Evolutionary conservation across 2,797 vertebrate genomes (phyloP), one percentile per base, ranked within the genome.

Genomic region (Nannoperca obscura): DNA sequence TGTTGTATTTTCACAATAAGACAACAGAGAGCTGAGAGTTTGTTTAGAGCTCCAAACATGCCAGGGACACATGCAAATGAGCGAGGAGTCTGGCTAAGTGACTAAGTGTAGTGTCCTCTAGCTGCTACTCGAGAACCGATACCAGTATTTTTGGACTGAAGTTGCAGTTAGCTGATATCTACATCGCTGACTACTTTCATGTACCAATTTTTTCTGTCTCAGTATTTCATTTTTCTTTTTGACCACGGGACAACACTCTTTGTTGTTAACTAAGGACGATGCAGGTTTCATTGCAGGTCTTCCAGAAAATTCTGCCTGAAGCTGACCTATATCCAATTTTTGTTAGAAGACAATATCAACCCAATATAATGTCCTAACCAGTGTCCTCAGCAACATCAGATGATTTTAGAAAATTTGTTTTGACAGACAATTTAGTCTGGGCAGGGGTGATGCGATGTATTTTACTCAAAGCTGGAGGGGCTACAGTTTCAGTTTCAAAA

Each of bases 41-140:
- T 68, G 68, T 64, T 81, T 60, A 44, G 59, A 63, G 58, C 60
- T 67, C 14, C 22, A 76, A 73, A 78, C 65, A 83, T 82, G 81
- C 71, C 81, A 77, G 75, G 69, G 83, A 86, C 62, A 71, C 71
- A 91, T 93, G 87, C 86, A 93, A 91, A 92, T 91, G 65, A 86
- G 68, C 57, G 13, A 74, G 46, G 40, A 84, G 72, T 80, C 74
- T 80, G 53, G 76, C 71, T 77, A 84, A 86, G 80, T 75, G 79
- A 89, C 63, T 65, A 42, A 81, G 62, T 72, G 49, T 52, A 42
- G 58, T 69, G 68, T 83, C 61, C 61, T 83, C 19, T 24, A 63
- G 71, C 73, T 74, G 34, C 55, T 61, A 15, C 63, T 30, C 22
- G 34, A 61, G 17, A 61, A 68, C 46, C 54, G 50, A 73, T 54